Evolutionary conservation across 2,797 vertebrate species (phyloP).

Genomic region (Dendrocincla fuliginosa): DNA sequence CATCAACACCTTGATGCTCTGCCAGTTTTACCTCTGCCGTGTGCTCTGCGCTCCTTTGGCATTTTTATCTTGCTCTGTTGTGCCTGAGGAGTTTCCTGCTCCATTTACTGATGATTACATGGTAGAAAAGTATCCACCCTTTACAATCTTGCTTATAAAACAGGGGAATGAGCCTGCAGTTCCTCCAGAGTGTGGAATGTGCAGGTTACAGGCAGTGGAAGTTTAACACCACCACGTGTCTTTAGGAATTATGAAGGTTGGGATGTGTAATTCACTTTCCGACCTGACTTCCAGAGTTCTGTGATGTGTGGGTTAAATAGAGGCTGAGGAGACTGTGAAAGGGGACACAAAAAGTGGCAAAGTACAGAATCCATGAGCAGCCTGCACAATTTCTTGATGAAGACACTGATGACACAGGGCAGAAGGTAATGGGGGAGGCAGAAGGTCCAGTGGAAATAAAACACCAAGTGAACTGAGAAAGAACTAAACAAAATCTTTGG

Average conservation of each 20-base stretch:
- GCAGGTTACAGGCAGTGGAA: neutral
- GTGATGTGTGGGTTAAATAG: neutral
- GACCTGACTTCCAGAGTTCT: neutral
- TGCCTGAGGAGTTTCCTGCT: slow-evolving; percentile 35
- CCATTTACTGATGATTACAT: neutral
- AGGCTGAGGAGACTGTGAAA: neutral
- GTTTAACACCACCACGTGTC: neutral
- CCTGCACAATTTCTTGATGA: neutral
- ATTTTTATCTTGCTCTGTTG: slow-evolving; percentile 15
- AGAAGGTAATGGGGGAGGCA: neutral
- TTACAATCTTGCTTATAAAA: neutral
- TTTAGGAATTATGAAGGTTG: neutral
- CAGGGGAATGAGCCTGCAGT: neutral
- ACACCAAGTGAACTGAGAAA: neutral
- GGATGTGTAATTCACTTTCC: neutral
- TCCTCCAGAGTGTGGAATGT: neutral
- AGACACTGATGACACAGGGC: neutral
- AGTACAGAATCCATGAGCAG: neutral
- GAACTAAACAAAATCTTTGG: neutral
- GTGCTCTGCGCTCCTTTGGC: neutral
- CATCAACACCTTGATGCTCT: slow-evolving; percentile 8
- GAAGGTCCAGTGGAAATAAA: neutral
- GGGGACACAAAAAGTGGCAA: neutral
- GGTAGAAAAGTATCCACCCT: neutral
- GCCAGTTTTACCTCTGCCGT: slow-evolving; percentile 19